Conservation (phyloP, 2,888 invertebrate species). For the Drosophila dives region DNA sequence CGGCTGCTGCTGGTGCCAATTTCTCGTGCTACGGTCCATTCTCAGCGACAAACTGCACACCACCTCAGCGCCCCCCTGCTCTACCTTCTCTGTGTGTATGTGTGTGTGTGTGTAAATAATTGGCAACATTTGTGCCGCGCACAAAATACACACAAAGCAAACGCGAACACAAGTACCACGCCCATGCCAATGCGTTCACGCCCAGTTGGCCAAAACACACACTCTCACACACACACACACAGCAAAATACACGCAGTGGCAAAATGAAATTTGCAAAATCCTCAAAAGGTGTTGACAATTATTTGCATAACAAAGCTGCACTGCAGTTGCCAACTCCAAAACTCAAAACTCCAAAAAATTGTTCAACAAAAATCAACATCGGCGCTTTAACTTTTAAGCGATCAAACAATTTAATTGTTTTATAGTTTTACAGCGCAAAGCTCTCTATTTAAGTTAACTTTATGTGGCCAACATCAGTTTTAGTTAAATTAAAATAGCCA, state of each 20-base stretch:
- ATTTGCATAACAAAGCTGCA: slow-evolving; percentile 80
- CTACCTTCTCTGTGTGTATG: not conserved
- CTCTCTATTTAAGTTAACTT: not conserved
- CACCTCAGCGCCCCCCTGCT: not conserved
- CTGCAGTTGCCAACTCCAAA: slow-evolving; percentile 41
- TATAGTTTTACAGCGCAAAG: not conserved
- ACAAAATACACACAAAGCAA: slow-evolving; percentile 34
- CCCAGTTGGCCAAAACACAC: slow-evolving; percentile 59
- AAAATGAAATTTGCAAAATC: slow-evolving; percentile 77
- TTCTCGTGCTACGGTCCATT: slow-evolving; percentile 50
- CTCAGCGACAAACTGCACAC: slow-evolving; percentile 52
- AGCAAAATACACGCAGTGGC: slow-evolving; percentile 24
- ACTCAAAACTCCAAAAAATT: slow-evolving; percentile 13
- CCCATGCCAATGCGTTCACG: slow-evolving; percentile 36
- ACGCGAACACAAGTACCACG: slow-evolving; percentile 10
- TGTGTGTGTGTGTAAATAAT: slow-evolving; percentile 73
- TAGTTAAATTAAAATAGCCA: not conserved
- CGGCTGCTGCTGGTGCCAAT: slow-evolving; percentile 55
- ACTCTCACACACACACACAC: slow-evolving; percentile 38
- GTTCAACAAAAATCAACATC: slow-evolving; percentile 53
- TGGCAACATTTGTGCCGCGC: slow-evolving; percentile 74
- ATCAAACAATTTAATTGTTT: slow-evolving; percentile 21
- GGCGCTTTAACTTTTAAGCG: slow-evolving; percentile 52
- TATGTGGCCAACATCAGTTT: not conserved
- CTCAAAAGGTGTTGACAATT: slow-evolving; percentile 80